Base-by-base conservation (phyloP, 2,797 vertebrate genomes). In the Phataginus tetradactyla region DNA sequence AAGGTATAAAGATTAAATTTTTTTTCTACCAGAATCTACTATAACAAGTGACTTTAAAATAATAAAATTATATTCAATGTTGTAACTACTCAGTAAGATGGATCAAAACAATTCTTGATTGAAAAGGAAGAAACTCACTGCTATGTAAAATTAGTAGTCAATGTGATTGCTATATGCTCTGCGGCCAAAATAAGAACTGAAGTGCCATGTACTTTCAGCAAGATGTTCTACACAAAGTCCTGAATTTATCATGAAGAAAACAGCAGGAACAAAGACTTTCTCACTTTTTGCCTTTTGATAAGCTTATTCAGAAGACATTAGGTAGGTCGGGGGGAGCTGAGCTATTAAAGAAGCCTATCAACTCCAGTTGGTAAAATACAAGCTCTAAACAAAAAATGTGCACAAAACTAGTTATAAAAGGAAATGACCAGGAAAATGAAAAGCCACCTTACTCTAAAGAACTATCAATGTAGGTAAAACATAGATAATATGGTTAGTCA, bases 21-120 rank as follows among this genome's bases (percentile, higher is more conserved):
- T 86, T 94, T 92, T 77, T 71, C n/a, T 59, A 92, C 9, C 42
- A 89, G 53, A 90, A 90, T 45, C 75, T 10, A 71, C 32, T 64
- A 61, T 61, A 37, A 83, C 21, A 75, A 94, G 15, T 91, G 32
- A 91, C 78, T 95, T 66, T 64, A 78, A 92, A 59, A 57, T 29
- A 32, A 90, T 51, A 78, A 92, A 71, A 53, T 23, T 83, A 45
- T 51, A 79, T 29, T 78, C 23, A 91, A 15, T 32, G 3, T n/a
- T 64, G 6, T 57, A 92, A 72, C 79, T 81, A 86, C 39, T 87
- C 84, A 61, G 27, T 49, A 92, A 93, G 23, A 69, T 37, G 18
- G 34, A 80, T 5, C 64, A 86, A 80, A 80, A 55, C 32, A 91
- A 78, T 72, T 75, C 71, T 0, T 75, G 61, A 91, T 5, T 49